Base-by-base conservation (phyloP, 2,888 invertebrate genomes). In the Adela reaumurella region DNA sequence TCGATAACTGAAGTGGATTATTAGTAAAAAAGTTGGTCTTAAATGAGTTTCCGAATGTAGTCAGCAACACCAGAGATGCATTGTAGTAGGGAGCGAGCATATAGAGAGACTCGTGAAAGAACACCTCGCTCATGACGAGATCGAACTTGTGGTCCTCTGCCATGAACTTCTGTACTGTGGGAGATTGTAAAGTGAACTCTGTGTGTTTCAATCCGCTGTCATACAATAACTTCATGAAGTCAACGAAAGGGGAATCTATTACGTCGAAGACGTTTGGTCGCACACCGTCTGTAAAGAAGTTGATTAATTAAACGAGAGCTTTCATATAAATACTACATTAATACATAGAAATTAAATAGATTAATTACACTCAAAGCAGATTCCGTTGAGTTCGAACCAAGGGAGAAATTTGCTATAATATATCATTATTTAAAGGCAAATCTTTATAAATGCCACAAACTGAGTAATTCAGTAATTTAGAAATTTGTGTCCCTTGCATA, bases 21-120 rank as follows among this genome's bases (percentile, higher is more conserved):
- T 52, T 44, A 42, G 46, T 48, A 24, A 50, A 53, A 44, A 47
- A 53, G 45, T 55, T 54, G 18, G 47, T 48, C 41, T 52, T 54
- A 14, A 55, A 17, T 1, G 51, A 51, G 43, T 55, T 55, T 8
- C 55, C 54, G 43, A 52, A 54, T 8, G 55, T 52, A 6, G 52
- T 54, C 17, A 54, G 46, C 20, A 55, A 47, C 11, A 54, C 51
- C 0, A 53, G 47, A 8, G 55, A 54, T 2, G 55, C 54, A 24
- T 53, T 54, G 49, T 54, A 55, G 46, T 52, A 52, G 47, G 53
- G 54, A 14, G 55, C 54, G 16, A 55, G 52, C 53, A 54, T 54
- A 20, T 55, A 54, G 5, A 54, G 47, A 8, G 51, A 49, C 42
- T 55, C 55, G 24, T 54, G 54, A 20, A 50, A 54, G 17, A 55